Percentiles rank a stretch among this genome's conserved stretches.
phyloP scores from a whole-genome alignment of 2,113 vertebrate species.

The Cottus gobio region DNA sequence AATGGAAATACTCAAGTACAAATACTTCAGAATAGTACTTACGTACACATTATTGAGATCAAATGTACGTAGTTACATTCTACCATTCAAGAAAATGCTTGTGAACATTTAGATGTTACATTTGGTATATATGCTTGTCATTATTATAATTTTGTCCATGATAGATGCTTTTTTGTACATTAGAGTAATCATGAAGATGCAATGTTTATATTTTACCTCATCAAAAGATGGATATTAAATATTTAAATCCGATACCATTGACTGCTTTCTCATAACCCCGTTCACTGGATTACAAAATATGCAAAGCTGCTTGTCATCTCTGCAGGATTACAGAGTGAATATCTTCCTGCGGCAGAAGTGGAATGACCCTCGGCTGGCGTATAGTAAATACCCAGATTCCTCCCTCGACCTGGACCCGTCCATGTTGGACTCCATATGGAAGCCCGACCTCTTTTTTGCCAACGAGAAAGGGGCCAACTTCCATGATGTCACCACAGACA shows the following conservation, averaged over 20 bases:
- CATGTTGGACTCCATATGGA: constrained; percentile 99
- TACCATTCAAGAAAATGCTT: neutral
- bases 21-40: neutral
- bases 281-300: constrained; percentile 51
- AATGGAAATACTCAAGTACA: neutral
- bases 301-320: constrained; percentile 73
- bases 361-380: constrained; percentile 98
- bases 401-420: constrained; percentile 98
- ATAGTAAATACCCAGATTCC: constrained; percentile 97
- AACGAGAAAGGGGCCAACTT: constrained; percentile 99
- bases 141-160: neutral
- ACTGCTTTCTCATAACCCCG: constrained; percentile 28
- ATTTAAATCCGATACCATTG: neutral
- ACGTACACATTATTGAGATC: neutral
- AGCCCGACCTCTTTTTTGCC: constrained; percentile 98
- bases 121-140: neutral
- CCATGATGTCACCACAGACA: constrained; percentile 98
- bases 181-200: neutral
- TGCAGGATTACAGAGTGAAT: constrained; percentile 99
- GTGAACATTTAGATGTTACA: neutral
- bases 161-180: neutral
- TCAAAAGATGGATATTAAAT: constrained; percentile 8
- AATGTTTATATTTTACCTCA: neutral
- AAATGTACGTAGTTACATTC: neutral
- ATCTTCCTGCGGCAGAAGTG: constrained; percentile 99